Conservation (phyloP, 2,888 invertebrate genomes). For the Clusia tigrina region DNA sequence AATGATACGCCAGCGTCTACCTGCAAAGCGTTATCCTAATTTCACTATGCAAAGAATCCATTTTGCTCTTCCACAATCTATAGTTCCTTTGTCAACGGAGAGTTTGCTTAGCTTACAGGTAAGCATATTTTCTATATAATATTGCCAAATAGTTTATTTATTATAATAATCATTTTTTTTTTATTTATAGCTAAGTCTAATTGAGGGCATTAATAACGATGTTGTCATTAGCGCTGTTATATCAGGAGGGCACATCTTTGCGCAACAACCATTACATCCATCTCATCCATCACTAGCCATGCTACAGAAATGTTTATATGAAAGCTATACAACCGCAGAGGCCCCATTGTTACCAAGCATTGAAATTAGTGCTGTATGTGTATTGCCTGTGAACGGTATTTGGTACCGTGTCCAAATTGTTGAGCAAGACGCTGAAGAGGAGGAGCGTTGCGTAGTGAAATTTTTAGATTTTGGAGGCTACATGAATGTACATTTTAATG, state of each 20-base stretch:
- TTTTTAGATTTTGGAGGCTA: conserved; percentile 97
- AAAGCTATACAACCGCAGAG: conserved; percentile 79
- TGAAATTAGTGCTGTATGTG: conserved; percentile 86
- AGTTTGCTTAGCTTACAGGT: conserved; percentile 65
- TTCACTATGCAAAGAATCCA: conserved; percentile 71
- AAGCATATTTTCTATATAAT: conserved; percentile 37
- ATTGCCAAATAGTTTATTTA: not conserved
- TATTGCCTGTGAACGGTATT: conserved; percentile 77
- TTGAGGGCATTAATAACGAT: conserved; percentile 93
- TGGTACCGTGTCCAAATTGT: conserved; percentile 93
- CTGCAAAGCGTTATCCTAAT: conserved; percentile 79
- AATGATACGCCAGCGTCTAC: conserved; percentile 86
- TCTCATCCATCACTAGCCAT: conserved; percentile 84
- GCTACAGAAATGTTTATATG: conserved; percentile 82
- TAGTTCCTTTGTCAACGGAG: conserved; percentile 62
- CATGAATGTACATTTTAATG: conserved; percentile 76
- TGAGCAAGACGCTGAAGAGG: conserved; percentile 66
- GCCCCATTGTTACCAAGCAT: conserved; percentile 81
- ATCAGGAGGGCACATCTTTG: conserved; percentile 87
- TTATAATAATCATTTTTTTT: not conserved
- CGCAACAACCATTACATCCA: conserved; percentile 95
- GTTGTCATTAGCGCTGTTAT: conserved; percentile 88
- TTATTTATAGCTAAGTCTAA: conserved; percentile 76
- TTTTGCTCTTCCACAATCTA: conserved; percentile 59
- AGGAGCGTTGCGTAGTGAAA: conserved; percentile 75